These are phyloP conservation scores for Morpho achilles DNA, from an alignment of 2,888 invertebrate species.

Conservation along the genomic window DNA sequence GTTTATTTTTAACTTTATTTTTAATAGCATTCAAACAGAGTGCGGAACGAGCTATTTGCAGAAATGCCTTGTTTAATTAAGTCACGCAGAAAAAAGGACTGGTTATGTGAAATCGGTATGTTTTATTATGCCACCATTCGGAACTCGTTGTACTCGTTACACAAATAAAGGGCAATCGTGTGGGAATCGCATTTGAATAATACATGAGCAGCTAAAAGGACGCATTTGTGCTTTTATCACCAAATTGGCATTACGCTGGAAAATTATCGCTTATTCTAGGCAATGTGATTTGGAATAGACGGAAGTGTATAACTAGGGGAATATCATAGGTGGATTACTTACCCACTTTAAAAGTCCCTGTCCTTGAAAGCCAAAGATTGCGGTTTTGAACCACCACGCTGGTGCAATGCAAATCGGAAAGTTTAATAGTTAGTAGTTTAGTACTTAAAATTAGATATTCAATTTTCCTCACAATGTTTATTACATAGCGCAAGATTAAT, in stretches of 20 bases:
- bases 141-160: conserved; percentile 31
- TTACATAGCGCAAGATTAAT: too few relatives aligned
- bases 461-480: too few relatives aligned
- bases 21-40: not conserved
- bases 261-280: conserved; percentile 27
- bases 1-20: too few relatives aligned
- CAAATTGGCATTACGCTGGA: conserved; percentile 42
- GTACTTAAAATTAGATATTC: too few relatives aligned
- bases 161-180: conserved; percentile 44
- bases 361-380: too few relatives aligned
- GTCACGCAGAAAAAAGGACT: not conserved
- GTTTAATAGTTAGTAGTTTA: too few relatives aligned
- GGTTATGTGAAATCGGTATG: not conserved
- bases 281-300: conserved; percentile 11
- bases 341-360: too few relatives aligned
- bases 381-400: too few relatives aligned
- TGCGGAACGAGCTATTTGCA: not conserved
- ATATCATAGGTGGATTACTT: too few relatives aligned
- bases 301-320: not conserved
- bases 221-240: conserved; percentile 39
- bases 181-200: conserved; percentile 55
- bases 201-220: conserved; percentile 50
- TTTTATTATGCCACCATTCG: conserved; percentile 18
- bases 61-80: too few relatives aligned
- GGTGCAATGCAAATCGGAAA: too few relatives aligned